These are phyloP conservation scores for Chelonus formosanus DNA, from an alignment of 2,888 invertebrate genomes.

Conservation along the genomic window DNA sequence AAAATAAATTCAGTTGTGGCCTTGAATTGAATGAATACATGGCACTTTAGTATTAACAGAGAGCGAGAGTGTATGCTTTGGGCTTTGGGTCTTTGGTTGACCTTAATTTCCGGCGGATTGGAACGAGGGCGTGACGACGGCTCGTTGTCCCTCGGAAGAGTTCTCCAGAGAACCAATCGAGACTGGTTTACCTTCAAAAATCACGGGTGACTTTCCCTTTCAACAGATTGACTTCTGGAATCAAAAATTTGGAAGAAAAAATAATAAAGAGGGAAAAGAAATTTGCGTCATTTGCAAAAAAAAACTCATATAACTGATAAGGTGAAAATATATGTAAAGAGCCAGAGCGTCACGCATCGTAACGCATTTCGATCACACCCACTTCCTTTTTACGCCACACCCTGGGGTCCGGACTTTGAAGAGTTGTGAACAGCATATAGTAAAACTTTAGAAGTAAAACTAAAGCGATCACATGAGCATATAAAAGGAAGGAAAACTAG, in stretches of 20 bases:
- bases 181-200: constrained; percentile 39
- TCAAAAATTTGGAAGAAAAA: constrained; percentile 12
- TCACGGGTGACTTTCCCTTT: too few species aligned
- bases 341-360: constrained; percentile 56
- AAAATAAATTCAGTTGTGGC: constrained; percentile 25
- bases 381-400: constrained; percentile 66
- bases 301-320: constrained; percentile 7
- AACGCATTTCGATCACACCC: constrained; percentile 64
- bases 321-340: too few species aligned
- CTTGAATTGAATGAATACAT: constrained; percentile 29
- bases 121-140: constrained; percentile 30
- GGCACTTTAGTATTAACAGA: constrained; percentile 5
- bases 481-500: constrained; percentile 1
- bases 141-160: constrained; percentile 33
- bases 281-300: neutral
- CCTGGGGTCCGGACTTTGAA: constrained; percentile 46
- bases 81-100: constrained; percentile 18
- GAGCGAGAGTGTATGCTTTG: constrained; percentile 13
- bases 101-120: constrained; percentile 32
- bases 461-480: neutral
- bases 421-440: constrained; percentile 30
- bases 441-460: neutral
- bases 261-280: neutral
- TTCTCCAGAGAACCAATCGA: constrained; percentile 11
- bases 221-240: too few species aligned